phyloP scores from a whole-genome alignment of 2,797 vertebrate species.

The Diplodus puntazzo region DNA sequence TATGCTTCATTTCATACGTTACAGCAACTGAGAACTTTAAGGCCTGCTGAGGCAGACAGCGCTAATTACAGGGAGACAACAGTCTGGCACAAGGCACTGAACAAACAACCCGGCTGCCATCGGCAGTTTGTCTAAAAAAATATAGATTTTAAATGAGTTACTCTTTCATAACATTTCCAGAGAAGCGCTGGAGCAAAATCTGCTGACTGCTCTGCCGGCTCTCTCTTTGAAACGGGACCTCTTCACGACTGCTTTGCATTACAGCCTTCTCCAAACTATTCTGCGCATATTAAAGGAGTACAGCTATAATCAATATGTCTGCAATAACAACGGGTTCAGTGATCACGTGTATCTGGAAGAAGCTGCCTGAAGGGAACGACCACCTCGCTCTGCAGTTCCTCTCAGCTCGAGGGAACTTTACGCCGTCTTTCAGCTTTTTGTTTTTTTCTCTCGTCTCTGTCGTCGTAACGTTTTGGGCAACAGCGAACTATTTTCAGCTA shows the following conservation, averaged over 20 bases:
- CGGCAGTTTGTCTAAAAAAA: constrained; percentile 31
- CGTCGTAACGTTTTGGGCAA: no score
- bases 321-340: background rate
- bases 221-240: constrained; percentile 3
- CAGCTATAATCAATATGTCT: background rate
- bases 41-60: constrained; percentile 42
- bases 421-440: no score
- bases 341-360: background rate
- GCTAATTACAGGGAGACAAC: constrained; percentile 59
- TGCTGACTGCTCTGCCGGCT: constrained; percentile 26
- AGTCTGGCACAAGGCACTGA: constrained; percentile 27
- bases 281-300: background rate
- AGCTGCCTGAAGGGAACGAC: no score
- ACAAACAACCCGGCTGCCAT: constrained; percentile 26
- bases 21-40: background rate
- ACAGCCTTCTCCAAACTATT: background rate
- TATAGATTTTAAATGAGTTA: constrained; percentile 38
- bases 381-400: no score
- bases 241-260: constrained; percentile 1
- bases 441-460: background rate
- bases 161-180: constrained; percentile 27
- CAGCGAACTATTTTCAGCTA: background rate
- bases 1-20: constrained; percentile 17
- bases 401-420: no score
- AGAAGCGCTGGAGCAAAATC: constrained; percentile 21